Percentiles rank a stretch among this genome's conserved stretches.
Evolutionary conservation across 2,888 invertebrate genomes (phyloP).

Genomic region (Gerosis bhagava): DNA sequence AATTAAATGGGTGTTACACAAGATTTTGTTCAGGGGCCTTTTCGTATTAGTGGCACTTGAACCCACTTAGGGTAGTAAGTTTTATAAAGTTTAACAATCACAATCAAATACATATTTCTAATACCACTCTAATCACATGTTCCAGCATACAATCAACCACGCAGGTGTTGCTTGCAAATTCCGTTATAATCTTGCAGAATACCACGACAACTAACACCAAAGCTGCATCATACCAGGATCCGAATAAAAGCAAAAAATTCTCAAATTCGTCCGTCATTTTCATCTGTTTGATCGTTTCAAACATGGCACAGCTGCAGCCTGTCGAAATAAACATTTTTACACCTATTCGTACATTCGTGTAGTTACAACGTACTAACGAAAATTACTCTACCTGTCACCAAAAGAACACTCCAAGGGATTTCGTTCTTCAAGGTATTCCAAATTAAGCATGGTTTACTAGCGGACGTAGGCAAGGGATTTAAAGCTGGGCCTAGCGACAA

Average conservation of each 20-base stretch:
- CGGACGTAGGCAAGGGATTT: constrained; percentile 19
- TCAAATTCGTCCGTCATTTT: constrained; percentile 55
- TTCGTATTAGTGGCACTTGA: no score
- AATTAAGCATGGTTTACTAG: constrained; percentile 47
- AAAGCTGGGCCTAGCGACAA: background rate
- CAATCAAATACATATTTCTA: no score
- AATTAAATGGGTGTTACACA: no score
- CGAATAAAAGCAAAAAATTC: constrained; percentile 44
- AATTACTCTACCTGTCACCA: constrained; percentile 48
- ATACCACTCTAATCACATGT: constrained; percentile 50
- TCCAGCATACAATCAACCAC: constrained; percentile 50
- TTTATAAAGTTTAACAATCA: no score
- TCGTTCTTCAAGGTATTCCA: constrained; percentile 50
- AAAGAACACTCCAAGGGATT: constrained; percentile 56
- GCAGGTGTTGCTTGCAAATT: constrained; percentile 50
- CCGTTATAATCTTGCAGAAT: constrained; percentile 54
- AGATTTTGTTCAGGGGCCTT: no score
- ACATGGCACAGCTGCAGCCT: constrained; percentile 53
- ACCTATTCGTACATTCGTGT: no score
- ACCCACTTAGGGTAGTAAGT: no score
- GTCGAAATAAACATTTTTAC: background rate
- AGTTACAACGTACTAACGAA: no score
- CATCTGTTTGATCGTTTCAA: constrained; percentile 53
- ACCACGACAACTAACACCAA: constrained; percentile 48
- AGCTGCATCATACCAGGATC: constrained; percentile 45